These are phyloP conservation scores for Ophraella communa DNA, from an alignment of 2,888 invertebrate genomes.

Conservation along the genomic window DNA sequence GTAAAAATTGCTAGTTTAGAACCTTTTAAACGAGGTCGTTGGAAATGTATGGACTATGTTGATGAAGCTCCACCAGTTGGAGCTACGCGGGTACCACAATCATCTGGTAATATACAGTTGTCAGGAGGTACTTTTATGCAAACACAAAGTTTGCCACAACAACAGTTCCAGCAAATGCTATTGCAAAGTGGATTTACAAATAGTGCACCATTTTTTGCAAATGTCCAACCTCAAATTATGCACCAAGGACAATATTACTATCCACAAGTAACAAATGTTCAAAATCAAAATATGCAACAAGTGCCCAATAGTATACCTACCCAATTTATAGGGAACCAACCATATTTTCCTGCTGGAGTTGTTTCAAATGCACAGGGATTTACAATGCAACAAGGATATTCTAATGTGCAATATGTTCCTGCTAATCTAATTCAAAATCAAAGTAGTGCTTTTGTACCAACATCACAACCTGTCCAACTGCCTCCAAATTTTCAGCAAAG, in stretches of 20 bases:
- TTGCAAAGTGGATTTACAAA: constrained; percentile 55
- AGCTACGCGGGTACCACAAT: constrained; percentile 46
- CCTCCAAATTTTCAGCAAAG: constrained; percentile 55
- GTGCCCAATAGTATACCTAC: constrained; percentile 52
- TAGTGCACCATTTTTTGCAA: constrained; percentile 48
- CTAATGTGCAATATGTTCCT: constrained; percentile 57
- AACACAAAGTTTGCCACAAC: constrained; percentile 61
- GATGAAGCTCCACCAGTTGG: constrained; percentile 65
- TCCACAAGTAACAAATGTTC: constrained; percentile 49
- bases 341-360: constrained; percentile 52
- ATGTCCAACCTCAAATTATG: constrained; percentile 54
- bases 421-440: constrained; percentile 55
- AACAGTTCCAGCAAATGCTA: constrained; percentile 59
- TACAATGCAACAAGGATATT: constrained; percentile 49
- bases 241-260: constrained; percentile 31
- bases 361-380: constrained; percentile 49
- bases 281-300: constrained; percentile 53
- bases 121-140: constrained; percentile 53
- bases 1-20: constrained; percentile 81
- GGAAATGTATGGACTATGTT: constrained; percentile 80
- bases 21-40: constrained; percentile 76
- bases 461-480: constrained; percentile 53
- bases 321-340: constrained; percentile 53
- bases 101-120: constrained; percentile 50
- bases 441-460: constrained; percentile 57